Percentiles rank a stretch among this genome's conserved stretches.
phyloP scores from a whole-genome alignment of 92 coral and sea anemone genomes.

The Blastomussa wellsi region DNA sequence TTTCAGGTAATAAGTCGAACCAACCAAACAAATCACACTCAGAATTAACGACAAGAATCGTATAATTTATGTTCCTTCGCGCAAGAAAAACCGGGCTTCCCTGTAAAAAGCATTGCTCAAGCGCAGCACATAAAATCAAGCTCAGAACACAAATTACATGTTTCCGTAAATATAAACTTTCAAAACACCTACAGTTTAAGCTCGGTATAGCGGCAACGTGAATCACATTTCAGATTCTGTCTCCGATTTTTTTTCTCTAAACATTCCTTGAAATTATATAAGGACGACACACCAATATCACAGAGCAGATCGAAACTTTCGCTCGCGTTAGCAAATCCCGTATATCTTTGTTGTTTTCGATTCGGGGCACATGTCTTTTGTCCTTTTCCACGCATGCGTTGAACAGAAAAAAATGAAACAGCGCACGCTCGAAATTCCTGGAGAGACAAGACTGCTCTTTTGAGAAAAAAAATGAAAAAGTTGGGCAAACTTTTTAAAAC shows the following conservation, averaged over 20 bases:
- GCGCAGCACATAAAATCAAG: not conserved
- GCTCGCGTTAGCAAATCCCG: not conserved
- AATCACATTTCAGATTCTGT: not conserved
- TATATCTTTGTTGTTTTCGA: constrained; percentile 22
- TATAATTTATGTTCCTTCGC: not conserved
- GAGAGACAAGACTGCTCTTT: not conserved
- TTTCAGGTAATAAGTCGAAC: not conserved
- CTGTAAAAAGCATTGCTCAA: not conserved
- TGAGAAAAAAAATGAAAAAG: constrained; percentile 42
- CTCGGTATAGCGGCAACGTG: not conserved
- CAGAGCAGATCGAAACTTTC: not conserved
- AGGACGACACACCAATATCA: not conserved
- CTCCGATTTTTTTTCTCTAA: not conserved
- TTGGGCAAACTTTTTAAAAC: constrained; percentile 43
- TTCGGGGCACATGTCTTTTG: constrained; percentile 64
- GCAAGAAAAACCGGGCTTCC: not conserved
- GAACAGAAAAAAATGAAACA: not conserved
- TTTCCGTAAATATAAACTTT: not conserved
- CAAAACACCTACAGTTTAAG: constrained; percentile 6
- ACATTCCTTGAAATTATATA: not conserved
- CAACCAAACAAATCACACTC: not conserved
- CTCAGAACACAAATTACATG: constrained; percentile 1
- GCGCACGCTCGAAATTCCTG: constrained; percentile 57
- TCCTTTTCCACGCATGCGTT: constrained; percentile 52
- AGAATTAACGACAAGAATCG: not conserved